phyloP scores from a whole-genome alignment of 2,888 invertebrate species.

The Lochmaea capreae region DNA sequence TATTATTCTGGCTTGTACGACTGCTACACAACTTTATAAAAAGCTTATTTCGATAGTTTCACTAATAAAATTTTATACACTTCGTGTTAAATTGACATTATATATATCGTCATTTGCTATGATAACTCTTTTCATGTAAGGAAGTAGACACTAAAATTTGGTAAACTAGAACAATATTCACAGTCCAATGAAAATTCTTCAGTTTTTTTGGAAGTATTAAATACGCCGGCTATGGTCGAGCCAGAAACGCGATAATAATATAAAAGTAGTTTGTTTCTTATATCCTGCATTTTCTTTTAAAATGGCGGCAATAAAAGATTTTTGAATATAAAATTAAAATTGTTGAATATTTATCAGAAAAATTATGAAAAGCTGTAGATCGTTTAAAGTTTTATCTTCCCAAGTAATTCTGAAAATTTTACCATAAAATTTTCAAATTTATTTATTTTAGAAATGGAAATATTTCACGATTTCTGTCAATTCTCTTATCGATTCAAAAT shows the following conservation, averaged over 20 bases:
- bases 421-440: too few relatives aligned
- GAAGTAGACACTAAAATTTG: slow-evolving; percentile 27
- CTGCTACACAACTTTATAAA: too few relatives aligned
- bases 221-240: slow-evolving; percentile 2
- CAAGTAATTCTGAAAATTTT: too few relatives aligned
- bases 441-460: too few relatives aligned
- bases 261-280: slow-evolving; percentile 3
- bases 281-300: not conserved
- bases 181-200: slow-evolving; percentile 14
- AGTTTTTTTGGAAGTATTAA: slow-evolving; percentile 20
- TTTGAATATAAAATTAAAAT: slow-evolving; percentile 2
- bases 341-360: not conserved
- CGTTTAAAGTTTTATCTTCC: not conserved
- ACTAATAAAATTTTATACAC: not conserved
- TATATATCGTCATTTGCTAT: not conserved
- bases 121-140: slow-evolving; percentile 15
- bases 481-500: too few relatives aligned
- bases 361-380: not conserved
- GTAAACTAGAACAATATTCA: slow-evolving; percentile 23
- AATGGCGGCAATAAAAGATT: slow-evolving; percentile 7
- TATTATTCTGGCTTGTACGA: too few relatives aligned
- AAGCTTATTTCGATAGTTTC: too few relatives aligned
- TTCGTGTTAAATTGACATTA: not conserved
- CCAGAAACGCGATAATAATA: not conserved
- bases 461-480: too few relatives aligned